A percentile compares a stretch with the other conserved stretches of the same genome.
Evolutionary conservation across 1,140 invertebrate genomes (phyloP).

Genomic region (Brachionus asplanchnoidis): DNA sequence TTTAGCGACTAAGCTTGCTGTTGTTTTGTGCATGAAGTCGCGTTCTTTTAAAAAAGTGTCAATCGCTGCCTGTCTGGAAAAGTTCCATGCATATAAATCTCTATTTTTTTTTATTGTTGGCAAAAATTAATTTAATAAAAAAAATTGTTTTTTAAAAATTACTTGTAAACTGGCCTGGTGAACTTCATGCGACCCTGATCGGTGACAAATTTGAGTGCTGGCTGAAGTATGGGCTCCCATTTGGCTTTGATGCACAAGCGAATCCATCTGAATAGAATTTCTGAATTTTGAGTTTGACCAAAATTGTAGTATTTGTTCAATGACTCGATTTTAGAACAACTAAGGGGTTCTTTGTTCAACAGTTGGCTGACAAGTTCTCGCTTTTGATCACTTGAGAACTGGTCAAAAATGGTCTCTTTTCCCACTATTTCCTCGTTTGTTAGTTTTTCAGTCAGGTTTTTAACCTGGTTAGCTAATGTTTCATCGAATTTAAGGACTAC

Average conservation of each 20-base stretch:
- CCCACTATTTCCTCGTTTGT: background rate
- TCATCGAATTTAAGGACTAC: slow-evolving; percentile 3
- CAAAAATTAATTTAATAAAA: background rate
- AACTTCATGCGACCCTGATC: slow-evolving; percentile 41
- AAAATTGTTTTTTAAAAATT: background rate
- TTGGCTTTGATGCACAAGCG: slow-evolving; percentile 18
- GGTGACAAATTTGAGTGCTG: slow-evolving; percentile 6
- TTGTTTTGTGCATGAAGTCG: slow-evolving; percentile 28
- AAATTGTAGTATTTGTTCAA: slow-evolving; percentile 38
- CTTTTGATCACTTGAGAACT: slow-evolving; percentile 25
- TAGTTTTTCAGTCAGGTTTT: slow-evolving; percentile 15
- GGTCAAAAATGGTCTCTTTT: background rate
- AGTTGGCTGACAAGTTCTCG: slow-evolving; percentile 18
- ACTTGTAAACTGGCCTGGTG: slow-evolving; percentile 35
- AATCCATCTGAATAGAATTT: slow-evolving; percentile 40
- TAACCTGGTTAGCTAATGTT: slow-evolving; percentile 33
- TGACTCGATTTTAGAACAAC: background rate
- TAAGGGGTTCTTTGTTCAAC: slow-evolving; percentile 3
- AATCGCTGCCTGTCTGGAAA: background rate
- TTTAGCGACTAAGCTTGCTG: slow-evolving; percentile 26
- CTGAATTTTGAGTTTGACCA: slow-evolving; percentile 30
- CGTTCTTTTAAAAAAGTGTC: slow-evolving; percentile 13
- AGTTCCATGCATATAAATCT: slow-evolving; percentile 25
- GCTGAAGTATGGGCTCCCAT: background rate
- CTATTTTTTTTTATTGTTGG: background rate